phyloP scores from a whole-genome alignment of 1,140 invertebrate species.

The Papilio polyxenes region DNA sequence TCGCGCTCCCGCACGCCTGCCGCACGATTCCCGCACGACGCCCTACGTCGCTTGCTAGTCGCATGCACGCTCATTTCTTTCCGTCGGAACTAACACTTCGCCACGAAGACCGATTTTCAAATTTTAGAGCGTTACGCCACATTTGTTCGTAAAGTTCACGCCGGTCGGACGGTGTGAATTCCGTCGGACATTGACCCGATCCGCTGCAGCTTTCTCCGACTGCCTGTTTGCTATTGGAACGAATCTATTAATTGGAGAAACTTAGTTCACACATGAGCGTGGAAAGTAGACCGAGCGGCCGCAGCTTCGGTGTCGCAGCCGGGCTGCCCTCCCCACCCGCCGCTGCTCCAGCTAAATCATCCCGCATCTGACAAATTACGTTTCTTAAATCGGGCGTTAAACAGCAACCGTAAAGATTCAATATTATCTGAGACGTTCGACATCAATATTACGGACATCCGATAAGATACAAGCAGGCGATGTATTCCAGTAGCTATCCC shows the following conservation, averaged over 20 bases:
- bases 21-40: conserved; percentile 34
- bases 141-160: conserved; percentile 78
- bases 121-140: conserved; percentile 77
- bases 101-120: conserved; percentile 70
- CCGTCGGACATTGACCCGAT: conserved; percentile 74
- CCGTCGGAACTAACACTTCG: conserved; percentile 51
- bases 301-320: conserved; percentile 47
- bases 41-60: conserved; percentile 29
- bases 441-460: not conserved
- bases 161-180: conserved; percentile 74
- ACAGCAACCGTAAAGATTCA: not conserved
- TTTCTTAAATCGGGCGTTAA: not conserved
- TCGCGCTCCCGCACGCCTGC: conserved; percentile 51
- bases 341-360: not conserved
- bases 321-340: conserved; percentile 13
- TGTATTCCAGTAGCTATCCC: not conserved
- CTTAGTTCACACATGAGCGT: conserved; percentile 78
- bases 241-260: conserved; percentile 81
- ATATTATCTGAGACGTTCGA: not conserved
- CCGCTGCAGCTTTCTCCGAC: conserved; percentile 73
- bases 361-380: not conserved
- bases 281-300: conserved; percentile 74
- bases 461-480: not conserved
- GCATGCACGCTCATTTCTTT: conserved; percentile 39
- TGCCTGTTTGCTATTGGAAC: conserved; percentile 79